Conservation (phyloP, 2,797 vertebrate genomes). For the Oryzias sinensis region DNA sequence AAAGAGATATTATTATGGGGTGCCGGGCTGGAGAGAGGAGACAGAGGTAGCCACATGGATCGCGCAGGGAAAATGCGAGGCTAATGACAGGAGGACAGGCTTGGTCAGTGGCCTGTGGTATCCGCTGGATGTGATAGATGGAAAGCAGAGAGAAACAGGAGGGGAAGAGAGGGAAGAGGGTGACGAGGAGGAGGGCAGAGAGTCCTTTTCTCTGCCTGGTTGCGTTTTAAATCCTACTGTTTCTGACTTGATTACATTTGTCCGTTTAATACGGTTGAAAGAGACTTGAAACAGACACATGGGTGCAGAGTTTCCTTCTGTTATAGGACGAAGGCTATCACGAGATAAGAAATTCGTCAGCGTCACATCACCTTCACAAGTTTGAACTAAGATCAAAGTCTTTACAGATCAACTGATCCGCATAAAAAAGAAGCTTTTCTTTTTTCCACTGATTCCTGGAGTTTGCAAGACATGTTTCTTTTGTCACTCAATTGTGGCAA, state of each 20-base stretch:
- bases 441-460: too few species aligned
- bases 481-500: too few species aligned
- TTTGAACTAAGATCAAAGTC: neutral
- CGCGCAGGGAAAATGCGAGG: constrained; percentile 93
- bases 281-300: neutral
- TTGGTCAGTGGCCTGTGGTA: constrained; percentile 98
- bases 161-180: constrained; percentile 42
- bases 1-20: constrained; percentile 99
- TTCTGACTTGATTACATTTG: constrained; percentile 35
- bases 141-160: constrained; percentile 85
- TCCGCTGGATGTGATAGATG: constrained; percentile 95
- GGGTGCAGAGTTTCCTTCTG: neutral
- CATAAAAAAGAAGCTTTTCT: too few species aligned
- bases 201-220: constrained; percentile 36
- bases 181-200: constrained; percentile 17
- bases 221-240: constrained; percentile 57
- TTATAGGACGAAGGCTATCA: neutral
- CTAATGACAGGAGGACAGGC: constrained; percentile 99
- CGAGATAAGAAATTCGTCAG: neutral
- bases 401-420: too few species aligned
- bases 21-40: constrained; percentile 95
- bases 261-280: constrained; percentile 1
- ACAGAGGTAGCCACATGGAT: constrained; percentile 99
- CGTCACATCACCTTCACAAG: neutral
- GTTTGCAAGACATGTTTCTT: too few species aligned